phyloP scores from a whole-genome alignment of 2,113 vertebrate genomes.

The Otis tarda region DNA sequence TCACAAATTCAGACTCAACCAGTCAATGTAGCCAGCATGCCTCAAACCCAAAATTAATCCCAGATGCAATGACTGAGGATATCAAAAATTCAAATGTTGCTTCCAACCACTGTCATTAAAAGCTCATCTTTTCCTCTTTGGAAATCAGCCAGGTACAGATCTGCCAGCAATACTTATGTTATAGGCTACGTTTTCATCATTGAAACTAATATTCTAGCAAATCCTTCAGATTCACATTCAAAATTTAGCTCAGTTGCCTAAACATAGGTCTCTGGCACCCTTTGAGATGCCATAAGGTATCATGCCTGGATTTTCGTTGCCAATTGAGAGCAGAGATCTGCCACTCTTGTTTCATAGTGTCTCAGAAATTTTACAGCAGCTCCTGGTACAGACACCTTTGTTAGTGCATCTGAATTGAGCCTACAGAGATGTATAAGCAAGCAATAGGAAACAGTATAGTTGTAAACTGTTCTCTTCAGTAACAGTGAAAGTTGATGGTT shows the following conservation, averaged over 20 bases:
- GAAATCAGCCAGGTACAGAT: not conserved
- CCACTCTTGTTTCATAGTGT: not conserved
- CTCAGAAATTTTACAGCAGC: not conserved
- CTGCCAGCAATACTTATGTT: not conserved
- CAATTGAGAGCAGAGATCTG: not conserved
- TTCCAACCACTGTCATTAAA: not conserved
- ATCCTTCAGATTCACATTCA: not conserved
- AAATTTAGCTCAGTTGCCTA: not conserved
- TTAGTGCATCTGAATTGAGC: not conserved
- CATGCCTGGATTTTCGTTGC: not conserved
- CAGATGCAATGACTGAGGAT: not conserved
- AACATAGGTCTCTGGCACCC: not conserved
- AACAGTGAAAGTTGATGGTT: not conserved
- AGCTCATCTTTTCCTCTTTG: not conserved
- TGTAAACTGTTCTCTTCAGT: not conserved
- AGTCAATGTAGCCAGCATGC: accelerated
- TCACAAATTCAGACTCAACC: not conserved
- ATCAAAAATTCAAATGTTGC: not conserved
- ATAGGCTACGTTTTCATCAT: not conserved
- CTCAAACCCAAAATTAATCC: not conserved
- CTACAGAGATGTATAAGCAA: not conserved
- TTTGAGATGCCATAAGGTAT: not conserved
- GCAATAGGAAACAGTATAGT: not conserved
- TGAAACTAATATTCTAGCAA: not conserved
- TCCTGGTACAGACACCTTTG: not conserved